Evolutionary conservation across 2,113 vertebrate genomes (phyloP), one percentile per base, ranked within the genome.

Genomic region (Phrynosoma blainvillii): DNA sequence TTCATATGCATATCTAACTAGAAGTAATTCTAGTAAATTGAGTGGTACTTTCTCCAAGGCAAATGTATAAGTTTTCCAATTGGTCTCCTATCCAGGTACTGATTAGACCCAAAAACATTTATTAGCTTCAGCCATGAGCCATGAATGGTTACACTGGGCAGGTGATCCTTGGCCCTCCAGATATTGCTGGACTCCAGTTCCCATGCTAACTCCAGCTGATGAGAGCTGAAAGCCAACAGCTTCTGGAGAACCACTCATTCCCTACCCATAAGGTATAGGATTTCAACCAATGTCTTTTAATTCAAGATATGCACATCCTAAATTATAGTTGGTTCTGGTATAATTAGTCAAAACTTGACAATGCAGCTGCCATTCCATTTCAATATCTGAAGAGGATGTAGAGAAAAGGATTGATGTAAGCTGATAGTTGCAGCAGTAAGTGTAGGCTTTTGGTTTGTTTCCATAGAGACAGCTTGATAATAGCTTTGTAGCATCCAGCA

Each of bases 401-500:
- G 52, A 90, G 94, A 90, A 94, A 89, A 93, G 81, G 76, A 90
- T 92, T 93, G 92, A 93, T 93, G 90, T 88, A 90, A 77, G 84
- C 79, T 83, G 85, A 68, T 87, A 92, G 85, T 90, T 90, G 87
- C 94, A 95, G 90, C 71, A 89, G 65, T 94, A 94, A 94, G 85
- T 93, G 83, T 90, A 54, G 89, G 88, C 13, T 89, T 96, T 94
- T 0, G 0, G 90, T 88, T 94, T 91, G 95, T 97, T 96, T 91
- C 96, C 88, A 89, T 93, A 91, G 96, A 94, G 85, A 95, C 88
- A 79, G 70, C 85, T 88, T 91, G 81, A 92, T 94, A 92, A 89
- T 93, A 93, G 90, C 10, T 0, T 90, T 89, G 79, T 91, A 91
- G 91, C 92, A 93, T 92, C 89, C 89, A 90, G 79, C 62, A 90